These are phyloP conservation scores for Phyllotreta cruciferae DNA, from an alignment of 2,888 invertebrate species.

Conservation along the genomic window DNA sequence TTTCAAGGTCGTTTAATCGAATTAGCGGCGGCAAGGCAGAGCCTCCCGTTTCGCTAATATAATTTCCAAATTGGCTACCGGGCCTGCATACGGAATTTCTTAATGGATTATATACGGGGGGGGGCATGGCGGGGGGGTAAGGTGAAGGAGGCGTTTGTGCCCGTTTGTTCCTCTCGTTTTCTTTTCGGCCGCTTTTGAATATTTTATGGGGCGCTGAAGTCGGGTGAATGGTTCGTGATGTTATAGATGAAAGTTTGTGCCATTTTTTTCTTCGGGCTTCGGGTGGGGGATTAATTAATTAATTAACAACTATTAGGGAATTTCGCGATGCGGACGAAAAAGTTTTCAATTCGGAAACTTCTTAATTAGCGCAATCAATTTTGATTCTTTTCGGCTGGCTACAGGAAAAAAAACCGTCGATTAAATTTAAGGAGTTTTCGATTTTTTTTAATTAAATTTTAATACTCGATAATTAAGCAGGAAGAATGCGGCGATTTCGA, in stretches of 20 bases:
- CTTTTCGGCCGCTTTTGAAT: slow-evolving; percentile 20
- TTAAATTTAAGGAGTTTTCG: no score
- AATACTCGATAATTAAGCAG: no score
- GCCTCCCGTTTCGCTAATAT: slow-evolving; percentile 27
- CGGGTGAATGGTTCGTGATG: not conserved
- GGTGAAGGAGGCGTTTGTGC: slow-evolving; percentile 11
- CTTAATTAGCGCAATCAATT: slow-evolving; percentile 40
- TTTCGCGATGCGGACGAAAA: slow-evolving; percentile 35
- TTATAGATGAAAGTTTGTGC: no score
- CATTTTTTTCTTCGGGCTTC: no score
- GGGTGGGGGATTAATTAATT: slow-evolving; percentile 24
- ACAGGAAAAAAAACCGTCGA: no score
- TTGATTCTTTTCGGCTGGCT: slow-evolving; percentile 21
- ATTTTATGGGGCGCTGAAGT: slow-evolving; percentile 13
- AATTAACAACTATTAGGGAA: slow-evolving; percentile 36
- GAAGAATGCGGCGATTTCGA: no score
- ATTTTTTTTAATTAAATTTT: no score
- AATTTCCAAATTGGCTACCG: slow-evolving; percentile 31
- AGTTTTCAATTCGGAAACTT: slow-evolving; percentile 44
- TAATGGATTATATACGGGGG: slow-evolving; percentile 28
- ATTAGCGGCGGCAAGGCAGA: slow-evolving; percentile 27
- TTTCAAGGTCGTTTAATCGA: slow-evolving; percentile 25
- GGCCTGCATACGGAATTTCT: slow-evolving; percentile 34
- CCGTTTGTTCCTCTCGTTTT: no score
- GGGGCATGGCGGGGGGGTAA: not conserved